Conservation (phyloP, 2,113 vertebrate species). For the Nymphicus hollandicus region DNA sequence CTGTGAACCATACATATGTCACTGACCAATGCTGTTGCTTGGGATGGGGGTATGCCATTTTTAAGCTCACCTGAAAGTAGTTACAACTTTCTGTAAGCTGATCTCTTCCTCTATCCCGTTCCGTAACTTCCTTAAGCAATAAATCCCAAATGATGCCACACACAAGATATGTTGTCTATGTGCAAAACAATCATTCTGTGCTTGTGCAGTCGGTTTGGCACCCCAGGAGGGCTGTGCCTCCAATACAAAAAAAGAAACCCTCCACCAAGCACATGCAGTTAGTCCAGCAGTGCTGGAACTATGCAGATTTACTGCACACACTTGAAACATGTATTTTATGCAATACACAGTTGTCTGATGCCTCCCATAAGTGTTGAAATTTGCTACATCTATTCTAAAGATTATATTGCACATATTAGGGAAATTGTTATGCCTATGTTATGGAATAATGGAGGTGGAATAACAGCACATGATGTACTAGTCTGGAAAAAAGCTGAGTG, state of each 20-base stretch:
- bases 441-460: not conserved
- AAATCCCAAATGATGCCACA: not conserved
- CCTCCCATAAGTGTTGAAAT: not conserved
- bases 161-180: not conserved
- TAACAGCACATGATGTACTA: not conserved
- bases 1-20: not conserved
- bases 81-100: not conserved
- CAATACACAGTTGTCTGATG: not conserved
- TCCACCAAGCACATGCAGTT: not conserved
- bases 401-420: fast-evolving
- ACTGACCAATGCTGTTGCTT: not conserved
- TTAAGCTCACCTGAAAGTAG: not conserved
- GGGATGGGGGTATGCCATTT: not conserved
- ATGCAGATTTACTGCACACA: not conserved
- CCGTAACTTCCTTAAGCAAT: not conserved
- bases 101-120: not conserved
- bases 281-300: not conserved
- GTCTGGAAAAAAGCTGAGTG: not conserved
- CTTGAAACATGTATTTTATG: not conserved
- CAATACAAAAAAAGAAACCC: not conserved
- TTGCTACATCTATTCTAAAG: not conserved
- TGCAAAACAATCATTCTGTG: not conserved
- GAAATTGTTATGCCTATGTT: not conserved
- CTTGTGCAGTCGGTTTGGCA: fast-evolving
- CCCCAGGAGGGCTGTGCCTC: not conserved